Base-by-base conservation (phyloP, 2,888 invertebrate species). In the Nasonia oneida region DNA sequence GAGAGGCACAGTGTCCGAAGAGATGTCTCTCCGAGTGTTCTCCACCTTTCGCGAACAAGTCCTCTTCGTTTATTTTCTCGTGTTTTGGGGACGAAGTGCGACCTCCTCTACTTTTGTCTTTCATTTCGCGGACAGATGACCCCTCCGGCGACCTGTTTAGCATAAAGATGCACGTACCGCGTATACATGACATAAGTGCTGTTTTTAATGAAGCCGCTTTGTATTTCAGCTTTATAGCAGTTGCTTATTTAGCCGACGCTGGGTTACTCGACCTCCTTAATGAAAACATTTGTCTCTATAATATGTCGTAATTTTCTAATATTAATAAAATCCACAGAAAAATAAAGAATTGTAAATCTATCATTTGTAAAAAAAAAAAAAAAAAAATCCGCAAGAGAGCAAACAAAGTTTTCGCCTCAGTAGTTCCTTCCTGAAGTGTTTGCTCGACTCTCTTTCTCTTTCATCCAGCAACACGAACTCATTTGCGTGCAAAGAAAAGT, bases 401-500 rank as follows among this genome's bases (percentile, higher is more conserved):
- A 37, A 18, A 57, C 4, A 18, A 61, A 23, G 64, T 23, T 64
- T 29, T 23, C 29, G 64, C 64, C 12, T 29, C 29, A 10, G 64
- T 64, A 64, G 23, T 10, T 64, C 2, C 29, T 29, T 29, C 64
- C 64, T 29, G 29, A 29, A 64, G 64, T 64, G 29, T 64, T 23
- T 64, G 2, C 29, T 23, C 61, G 23, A 18, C 37, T 47, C 42
- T 39, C 47, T 23, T 15, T 61, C 37, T 64, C n/a, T 74, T 74
- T 53, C 53, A 57, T 15, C 37, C 3, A 50, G 42, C 82, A 6
- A 47, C 64, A 33, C 70, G 71, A 75, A 61, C 83, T 83, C 83
- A 83, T 83, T 83, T 83, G 77, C 77, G 71, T 33, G 61, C 71
- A 78, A 77, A 83, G 83, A 83, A 83, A 83, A 78, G 57, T 71